A percentile compares a stretch with the other conserved stretches of the same genome.
Evolutionary conservation across 2,113 vertebrate species (phyloP).

Genomic region (Trogon surrucura): DNA sequence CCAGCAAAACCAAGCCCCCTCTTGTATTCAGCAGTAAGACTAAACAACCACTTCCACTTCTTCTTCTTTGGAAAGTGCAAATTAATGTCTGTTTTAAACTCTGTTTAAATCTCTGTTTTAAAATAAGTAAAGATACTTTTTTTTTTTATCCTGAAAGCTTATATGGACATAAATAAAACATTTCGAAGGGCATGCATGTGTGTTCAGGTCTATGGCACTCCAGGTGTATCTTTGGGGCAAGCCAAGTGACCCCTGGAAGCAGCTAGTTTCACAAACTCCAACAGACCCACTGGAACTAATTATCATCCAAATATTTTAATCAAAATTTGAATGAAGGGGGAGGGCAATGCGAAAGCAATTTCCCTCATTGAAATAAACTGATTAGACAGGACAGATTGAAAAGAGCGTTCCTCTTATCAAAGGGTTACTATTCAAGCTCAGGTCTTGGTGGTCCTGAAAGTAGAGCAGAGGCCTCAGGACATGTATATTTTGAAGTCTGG

Average conservation of each 20-base stretch:
- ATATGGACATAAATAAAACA: neutral
- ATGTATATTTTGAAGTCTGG: neutral
- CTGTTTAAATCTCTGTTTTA: no score
- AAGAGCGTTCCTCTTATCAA: constrained; percentile 15
- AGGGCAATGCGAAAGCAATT: neutral
- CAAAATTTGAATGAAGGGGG: neutral
- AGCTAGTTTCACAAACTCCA: neutral
- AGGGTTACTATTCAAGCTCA: neutral
- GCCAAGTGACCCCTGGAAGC: neutral
- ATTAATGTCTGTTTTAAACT: neutral
- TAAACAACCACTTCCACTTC: neutral
- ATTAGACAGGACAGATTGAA: constrained; percentile 3
- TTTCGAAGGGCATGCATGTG: neutral
- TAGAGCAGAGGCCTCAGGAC: neutral
- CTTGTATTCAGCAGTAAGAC: neutral
- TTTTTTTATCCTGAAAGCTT: neutral
- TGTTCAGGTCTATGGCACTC: neutral
- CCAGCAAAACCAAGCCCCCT: neutral
- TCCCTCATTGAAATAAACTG: neutral
- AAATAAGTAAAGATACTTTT: neutral
- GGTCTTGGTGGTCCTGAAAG: neutral
- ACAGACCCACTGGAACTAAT: neutral
- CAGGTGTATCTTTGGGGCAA: neutral
- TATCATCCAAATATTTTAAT: neutral
- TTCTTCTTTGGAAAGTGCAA: neutral